phyloP scores from a whole-genome alignment of 1,140 invertebrate species.

The Drosophila suzukii region DNA sequence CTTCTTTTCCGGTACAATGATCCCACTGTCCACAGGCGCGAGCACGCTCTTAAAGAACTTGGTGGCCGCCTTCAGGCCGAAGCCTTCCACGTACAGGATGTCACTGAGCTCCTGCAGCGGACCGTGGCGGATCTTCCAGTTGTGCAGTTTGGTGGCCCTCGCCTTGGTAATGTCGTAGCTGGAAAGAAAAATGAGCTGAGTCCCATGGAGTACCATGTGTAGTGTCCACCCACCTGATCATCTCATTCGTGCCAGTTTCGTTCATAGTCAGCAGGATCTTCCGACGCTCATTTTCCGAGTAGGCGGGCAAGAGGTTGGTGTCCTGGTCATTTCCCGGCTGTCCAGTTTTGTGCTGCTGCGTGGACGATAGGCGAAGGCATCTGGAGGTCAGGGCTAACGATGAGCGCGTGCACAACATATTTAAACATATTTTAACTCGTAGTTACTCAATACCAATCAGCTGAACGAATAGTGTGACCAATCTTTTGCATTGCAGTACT shows the following conservation, averaged over 20 bases:
- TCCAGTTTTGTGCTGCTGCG: not conserved
- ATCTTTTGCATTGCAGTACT: not conserved
- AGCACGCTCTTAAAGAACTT: slow-evolving; percentile 76
- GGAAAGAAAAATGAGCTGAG: not conserved
- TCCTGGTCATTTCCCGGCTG: not conserved
- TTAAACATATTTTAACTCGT: not conserved
- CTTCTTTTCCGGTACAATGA: not conserved
- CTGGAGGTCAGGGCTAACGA: no score
- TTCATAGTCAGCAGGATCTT: slow-evolving; percentile 62
- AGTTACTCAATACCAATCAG: slow-evolving; percentile 6
- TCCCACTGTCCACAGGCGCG: slow-evolving; percentile 3
- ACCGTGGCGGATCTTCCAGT: slow-evolving; percentile 67
- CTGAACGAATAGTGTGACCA: slow-evolving; percentile 12
- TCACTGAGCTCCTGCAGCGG: slow-evolving; percentile 52
- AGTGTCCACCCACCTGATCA: slow-evolving; percentile 40
- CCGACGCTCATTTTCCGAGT: slow-evolving; percentile 33
- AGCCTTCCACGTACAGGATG: slow-evolving; percentile 73
- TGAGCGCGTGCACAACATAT: slow-evolving; percentile 11
- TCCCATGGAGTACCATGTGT: not conserved
- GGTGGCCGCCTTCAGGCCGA: slow-evolving; percentile 62
- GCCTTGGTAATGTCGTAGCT: slow-evolving; percentile 78
- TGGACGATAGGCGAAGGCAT: not conserved
- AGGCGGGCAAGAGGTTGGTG: slow-evolving; percentile 29
- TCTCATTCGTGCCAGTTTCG: slow-evolving; percentile 31
- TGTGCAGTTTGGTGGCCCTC: slow-evolving; percentile 56